Conservation (phyloP, 2,797 vertebrate genomes). For the Melanotaenia nigrans region DNA sequence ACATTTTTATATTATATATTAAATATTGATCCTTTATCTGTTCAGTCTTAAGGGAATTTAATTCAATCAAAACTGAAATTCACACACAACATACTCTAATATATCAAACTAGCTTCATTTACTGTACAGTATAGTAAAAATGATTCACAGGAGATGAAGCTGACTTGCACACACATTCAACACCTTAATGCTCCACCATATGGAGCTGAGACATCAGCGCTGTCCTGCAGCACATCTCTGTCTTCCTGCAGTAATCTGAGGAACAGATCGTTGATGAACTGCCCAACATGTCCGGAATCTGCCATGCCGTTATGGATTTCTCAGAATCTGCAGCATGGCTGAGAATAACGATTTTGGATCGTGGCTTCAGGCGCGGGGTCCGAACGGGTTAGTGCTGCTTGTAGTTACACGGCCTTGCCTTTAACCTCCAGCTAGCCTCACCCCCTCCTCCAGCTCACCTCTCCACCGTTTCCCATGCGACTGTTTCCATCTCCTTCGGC, state of each 20-base stretch:
- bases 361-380: conserved; percentile 31
- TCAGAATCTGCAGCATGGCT: conserved; percentile 35
- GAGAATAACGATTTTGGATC: conserved; percentile 61
- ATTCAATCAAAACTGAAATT: conserved; percentile 1
- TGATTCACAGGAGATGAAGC: conserved; percentile 1
- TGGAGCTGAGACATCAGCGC: conserved; percentile 19
- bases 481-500: conserved; percentile 13
- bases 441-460: not conserved
- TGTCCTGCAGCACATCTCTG: conserved; percentile 6
- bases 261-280: conserved; percentile 34
- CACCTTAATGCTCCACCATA: conserved; percentile 7
- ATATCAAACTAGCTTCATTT: conserved; percentile 5
- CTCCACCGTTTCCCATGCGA: not conserved
- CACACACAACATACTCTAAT: not conserved
- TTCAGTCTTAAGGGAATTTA: conserved; percentile 13
- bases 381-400: conserved; percentile 56
- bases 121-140: not conserved
- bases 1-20: not conserved
- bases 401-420: conserved; percentile 53
- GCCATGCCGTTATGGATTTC: conserved; percentile 51
- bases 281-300: conserved; percentile 22
- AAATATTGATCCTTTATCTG: conserved; percentile 8
- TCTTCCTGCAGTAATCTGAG: conserved; percentile 14
- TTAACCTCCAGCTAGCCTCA: conserved; percentile 47
- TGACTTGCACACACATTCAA: not conserved